Conservation (phyloP, 2,797 vertebrate species). For the Cyprinella venusta region DNA sequence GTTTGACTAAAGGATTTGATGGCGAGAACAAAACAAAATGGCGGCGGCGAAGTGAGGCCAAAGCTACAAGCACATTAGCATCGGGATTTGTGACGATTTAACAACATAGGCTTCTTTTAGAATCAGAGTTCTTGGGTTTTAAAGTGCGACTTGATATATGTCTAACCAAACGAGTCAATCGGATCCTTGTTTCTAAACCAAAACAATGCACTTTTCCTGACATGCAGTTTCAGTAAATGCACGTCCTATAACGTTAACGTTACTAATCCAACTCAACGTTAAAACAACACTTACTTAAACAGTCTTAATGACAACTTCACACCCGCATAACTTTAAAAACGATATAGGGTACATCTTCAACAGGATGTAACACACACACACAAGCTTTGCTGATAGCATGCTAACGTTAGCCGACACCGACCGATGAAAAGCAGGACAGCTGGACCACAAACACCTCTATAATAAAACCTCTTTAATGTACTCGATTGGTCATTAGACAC, state of each 20-base stretch:
- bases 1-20: slow-evolving; percentile 63
- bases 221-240: background rate
- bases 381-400: slow-evolving; percentile 34
- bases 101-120: background rate
- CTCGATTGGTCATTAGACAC: slow-evolving; percentile 30
- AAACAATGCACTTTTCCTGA: background rate
- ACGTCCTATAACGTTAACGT: background rate
- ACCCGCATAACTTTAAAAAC: background rate
- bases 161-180: background rate
- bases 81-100: slow-evolving; percentile 25
- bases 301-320: background rate
- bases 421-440: slow-evolving; percentile 24
- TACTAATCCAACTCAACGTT: background rate
- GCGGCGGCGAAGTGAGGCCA: slow-evolving; percentile 67
- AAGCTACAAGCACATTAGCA: slow-evolving; percentile 43
- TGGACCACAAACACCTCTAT: background rate
- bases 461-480: background rate
- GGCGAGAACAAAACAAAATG: slow-evolving; percentile 84
- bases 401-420: slow-evolving; percentile 35
- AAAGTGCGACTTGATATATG: background rate
- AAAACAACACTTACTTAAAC: background rate
- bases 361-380: slow-evolving; percentile 9
- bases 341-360: background rate
- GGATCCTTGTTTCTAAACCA: background rate
- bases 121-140: background rate